Evolutionary conservation across 37 sponge, comb jelly and placozoan genomes (phyloP).

Genomic region (Eunapius fragilis): DNA sequence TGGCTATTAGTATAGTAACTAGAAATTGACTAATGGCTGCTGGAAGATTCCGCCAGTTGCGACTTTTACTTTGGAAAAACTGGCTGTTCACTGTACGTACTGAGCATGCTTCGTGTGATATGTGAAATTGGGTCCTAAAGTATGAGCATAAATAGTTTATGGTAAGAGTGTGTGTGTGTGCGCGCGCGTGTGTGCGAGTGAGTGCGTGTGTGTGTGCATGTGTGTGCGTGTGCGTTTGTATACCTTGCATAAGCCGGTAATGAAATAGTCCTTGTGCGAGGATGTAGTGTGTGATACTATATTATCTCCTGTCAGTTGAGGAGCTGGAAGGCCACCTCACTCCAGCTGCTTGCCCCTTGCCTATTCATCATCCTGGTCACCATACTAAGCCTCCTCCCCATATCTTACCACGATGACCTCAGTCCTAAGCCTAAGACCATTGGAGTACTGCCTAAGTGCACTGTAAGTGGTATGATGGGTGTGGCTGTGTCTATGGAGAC

Average conservation of each 20-base stretch:
- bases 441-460: constrained; percentile 53
- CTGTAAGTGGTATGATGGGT: constrained; percentile 46
- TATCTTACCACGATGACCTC: constrained; percentile 34
- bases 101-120: neutral
- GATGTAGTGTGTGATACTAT: neutral
- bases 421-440: constrained; percentile 33
- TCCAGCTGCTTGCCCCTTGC: constrained; percentile 74
- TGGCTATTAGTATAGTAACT: neutral
- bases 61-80: constrained; percentile 80
- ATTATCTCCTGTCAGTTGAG: constrained; percentile 51
- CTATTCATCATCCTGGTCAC: constrained; percentile 66
- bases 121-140: no score
- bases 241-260: neutral
- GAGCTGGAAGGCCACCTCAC: constrained; percentile 68
- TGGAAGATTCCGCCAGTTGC: constrained; percentile 58
- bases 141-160: no score
- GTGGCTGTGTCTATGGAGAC: no score
- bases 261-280: neutral
- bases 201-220: neutral
- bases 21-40: constrained; percentile 54
- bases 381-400: constrained; percentile 57
- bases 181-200: neutral
- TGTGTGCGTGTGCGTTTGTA: neutral
- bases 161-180: neutral
- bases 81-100: constrained; percentile 90